Conservation (phyloP, 1,140 invertebrate species). For the Drosophila kurseongensis region DNA sequence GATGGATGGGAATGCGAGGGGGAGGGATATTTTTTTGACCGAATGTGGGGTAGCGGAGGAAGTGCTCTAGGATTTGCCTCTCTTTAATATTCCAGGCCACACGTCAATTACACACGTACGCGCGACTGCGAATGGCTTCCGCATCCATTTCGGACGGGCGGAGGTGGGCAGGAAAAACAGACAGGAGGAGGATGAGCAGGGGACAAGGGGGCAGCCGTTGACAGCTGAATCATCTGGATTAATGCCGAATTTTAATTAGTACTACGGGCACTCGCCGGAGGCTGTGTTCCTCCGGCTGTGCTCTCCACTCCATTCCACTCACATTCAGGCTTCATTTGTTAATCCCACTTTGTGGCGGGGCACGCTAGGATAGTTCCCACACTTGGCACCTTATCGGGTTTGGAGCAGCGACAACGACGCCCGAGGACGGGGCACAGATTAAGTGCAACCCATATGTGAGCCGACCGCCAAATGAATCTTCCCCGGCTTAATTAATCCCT, state of each 20-base stretch:
- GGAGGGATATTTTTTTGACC: conserved; percentile 7
- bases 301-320: not conserved
- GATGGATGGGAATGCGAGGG: conserved; percentile 17
- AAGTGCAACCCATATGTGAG: conserved; percentile 18
- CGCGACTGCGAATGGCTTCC: conserved; percentile 54
- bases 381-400: conserved; percentile 73
- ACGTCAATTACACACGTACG: conserved; percentile 79
- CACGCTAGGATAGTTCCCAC: conserved; percentile 62
- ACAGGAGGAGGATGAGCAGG: conserved; percentile 5
- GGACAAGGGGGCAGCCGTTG: conserved; percentile 38
- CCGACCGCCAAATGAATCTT: conserved; percentile 56
- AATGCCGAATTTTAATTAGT: conserved; percentile 84
- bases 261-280: conserved; percentile 49
- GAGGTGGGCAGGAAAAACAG: conserved; percentile 18
- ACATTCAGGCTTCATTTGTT: conserved; percentile 32
- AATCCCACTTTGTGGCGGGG: conserved; percentile 56
- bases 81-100: conserved; percentile 78
- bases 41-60: not conserved
- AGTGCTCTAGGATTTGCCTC: conserved; percentile 45
- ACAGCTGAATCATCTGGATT: conserved; percentile 83
- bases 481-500: conserved; percentile 72
- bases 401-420: conserved; percentile 56
- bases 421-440: conserved; percentile 14
- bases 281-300: conserved; percentile 2
- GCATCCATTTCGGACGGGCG: conserved; percentile 24